phyloP scores from a whole-genome alignment of 2,888 invertebrate genomes.

The Furcula furcula region DNA sequence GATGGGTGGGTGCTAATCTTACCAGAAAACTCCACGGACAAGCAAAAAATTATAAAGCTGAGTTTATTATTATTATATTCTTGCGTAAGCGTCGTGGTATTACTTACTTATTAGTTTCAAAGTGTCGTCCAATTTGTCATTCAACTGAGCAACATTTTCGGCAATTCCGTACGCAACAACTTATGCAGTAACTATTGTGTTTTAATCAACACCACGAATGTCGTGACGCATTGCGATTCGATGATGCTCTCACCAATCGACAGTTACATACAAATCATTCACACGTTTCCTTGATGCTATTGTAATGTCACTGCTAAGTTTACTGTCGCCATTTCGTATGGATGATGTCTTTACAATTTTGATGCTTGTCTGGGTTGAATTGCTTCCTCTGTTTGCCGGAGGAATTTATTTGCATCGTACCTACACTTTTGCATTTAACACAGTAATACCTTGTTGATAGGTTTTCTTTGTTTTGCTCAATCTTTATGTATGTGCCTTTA shows the following conservation, averaged over 20 bases:
- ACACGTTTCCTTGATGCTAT: not conserved
- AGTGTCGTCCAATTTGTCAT: not conserved
- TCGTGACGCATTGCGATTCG: conserved; percentile 26
- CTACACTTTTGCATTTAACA: too few species aligned
- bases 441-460: too few species aligned
- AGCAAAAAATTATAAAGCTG: too few species aligned
- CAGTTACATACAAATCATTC: conserved; percentile 47
- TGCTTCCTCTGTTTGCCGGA: not conserved
- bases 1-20: too few species aligned
- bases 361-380: not conserved
- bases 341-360: not conserved
- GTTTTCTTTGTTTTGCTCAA: too few species aligned
- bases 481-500: too few species aligned
- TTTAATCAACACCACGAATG: conserved; percentile 24
- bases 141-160: conserved; percentile 4
- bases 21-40: too few species aligned
- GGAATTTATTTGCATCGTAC: conserved; percentile 2
- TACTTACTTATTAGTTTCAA: not conserved
- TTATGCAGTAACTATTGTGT: conserved; percentile 10
- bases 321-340: not conserved
- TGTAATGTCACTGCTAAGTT: conserved; percentile 3
- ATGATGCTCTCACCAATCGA: conserved; percentile 44
- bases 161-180: conserved; percentile 3
- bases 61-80: not conserved
- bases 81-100: not conserved